Evolutionary conservation across 2,797 vertebrate species (phyloP).

Genomic region (Paguma larvata): DNA sequence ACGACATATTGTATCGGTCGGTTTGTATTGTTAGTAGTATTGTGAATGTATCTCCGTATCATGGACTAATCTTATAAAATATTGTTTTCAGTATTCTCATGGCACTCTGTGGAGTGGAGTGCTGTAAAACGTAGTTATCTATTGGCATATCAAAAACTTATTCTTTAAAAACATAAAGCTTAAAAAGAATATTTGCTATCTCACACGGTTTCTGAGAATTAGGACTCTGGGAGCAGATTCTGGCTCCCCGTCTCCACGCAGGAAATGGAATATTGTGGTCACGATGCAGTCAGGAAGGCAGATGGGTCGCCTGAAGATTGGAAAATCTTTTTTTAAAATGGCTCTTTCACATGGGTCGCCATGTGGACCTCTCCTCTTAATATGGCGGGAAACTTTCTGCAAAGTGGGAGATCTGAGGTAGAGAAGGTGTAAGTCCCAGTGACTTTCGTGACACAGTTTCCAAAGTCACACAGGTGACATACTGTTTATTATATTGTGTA

Average conservation of each 20-base stretch:
- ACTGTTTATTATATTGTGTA: background rate
- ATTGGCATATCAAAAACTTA: background rate
- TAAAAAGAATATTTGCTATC: background rate
- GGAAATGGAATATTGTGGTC: background rate
- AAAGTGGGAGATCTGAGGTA: background rate
- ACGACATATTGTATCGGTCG: background rate
- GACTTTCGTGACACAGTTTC: background rate
- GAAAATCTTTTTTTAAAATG: background rate
- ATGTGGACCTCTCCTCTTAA: fast-evolving
- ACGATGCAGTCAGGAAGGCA: background rate
- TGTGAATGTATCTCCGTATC: background rate
- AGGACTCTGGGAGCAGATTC: background rate
- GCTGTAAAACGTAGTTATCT: background rate
- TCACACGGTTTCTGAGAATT: background rate
- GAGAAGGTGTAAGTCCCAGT: background rate
- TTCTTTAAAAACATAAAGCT: background rate
- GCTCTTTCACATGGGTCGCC: fast-evolving
- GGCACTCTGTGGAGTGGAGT: background rate
- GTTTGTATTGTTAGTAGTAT: background rate
- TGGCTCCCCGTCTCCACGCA: fast-evolving
- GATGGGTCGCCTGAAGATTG: background rate
- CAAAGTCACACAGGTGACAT: no score
- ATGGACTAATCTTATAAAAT: background rate
- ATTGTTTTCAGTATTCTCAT: background rate
- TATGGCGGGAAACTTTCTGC: fast-evolving